Evolutionary conservation across 2,113 vertebrate species (phyloP).

Genomic region (Myodes glareolus): DNA sequence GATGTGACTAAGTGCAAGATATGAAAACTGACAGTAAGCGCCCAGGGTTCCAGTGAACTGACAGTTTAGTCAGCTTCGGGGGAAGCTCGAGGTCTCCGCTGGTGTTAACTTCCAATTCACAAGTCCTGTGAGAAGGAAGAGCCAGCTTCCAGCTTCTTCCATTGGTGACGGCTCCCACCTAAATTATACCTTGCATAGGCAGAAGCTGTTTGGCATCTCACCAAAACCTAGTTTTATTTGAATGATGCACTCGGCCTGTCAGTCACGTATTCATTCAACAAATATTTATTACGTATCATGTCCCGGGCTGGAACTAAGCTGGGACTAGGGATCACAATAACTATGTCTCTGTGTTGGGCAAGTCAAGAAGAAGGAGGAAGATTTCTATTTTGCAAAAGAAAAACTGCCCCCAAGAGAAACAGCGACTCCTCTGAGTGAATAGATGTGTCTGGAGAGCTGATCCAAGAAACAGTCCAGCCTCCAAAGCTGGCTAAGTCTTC

Average conservation of each 20-base stretch:
- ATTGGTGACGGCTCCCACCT: not conserved
- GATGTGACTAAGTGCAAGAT: slow-evolving; percentile 46
- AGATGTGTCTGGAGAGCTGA: not conserved
- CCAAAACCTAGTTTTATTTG: not conserved
- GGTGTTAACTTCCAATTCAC: not conserved
- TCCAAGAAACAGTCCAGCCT: not conserved
- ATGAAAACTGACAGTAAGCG: not conserved
- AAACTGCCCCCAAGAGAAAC: not conserved
- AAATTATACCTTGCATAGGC: not conserved
- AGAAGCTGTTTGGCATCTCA: not conserved
- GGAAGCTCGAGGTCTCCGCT: not conserved
- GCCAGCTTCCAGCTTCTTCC: not conserved
- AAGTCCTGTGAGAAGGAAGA: not conserved
- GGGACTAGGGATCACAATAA: not conserved
- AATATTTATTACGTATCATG: not conserved
- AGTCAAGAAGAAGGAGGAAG: not conserved
- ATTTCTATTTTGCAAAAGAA: not conserved
- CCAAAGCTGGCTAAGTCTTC: not conserved
- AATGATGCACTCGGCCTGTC: not conserved
- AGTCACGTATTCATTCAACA: slow-evolving; percentile 12
- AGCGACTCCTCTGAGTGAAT: not conserved
- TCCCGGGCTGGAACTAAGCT: not conserved
- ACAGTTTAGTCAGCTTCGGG: not conserved
- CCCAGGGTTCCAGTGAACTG: not conserved
- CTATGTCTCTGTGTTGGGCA: not conserved